A percentile compares a stretch with the other conserved stretches of the same genome.
phyloP scores from a whole-genome alignment of 1,140 invertebrate genomes.

The Leptopilina clavipes region DNA sequence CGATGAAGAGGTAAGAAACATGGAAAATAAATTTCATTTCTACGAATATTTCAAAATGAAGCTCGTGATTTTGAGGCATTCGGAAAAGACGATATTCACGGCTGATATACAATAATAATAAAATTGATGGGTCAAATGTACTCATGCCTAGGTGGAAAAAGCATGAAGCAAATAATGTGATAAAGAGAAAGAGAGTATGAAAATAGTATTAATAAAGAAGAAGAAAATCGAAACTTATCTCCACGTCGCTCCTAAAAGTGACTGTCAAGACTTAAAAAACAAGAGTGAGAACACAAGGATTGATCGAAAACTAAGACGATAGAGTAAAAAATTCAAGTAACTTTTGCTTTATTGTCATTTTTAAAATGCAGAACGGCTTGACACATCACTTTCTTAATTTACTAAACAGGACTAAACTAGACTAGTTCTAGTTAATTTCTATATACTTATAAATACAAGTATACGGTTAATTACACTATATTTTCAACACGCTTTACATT shows the following conservation, averaged over 20 bases:
- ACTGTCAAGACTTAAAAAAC: conserved; percentile 45
- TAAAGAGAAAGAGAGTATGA: conserved; percentile 36
- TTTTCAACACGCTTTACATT: conserved; percentile 35
- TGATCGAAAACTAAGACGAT: conserved; percentile 6
- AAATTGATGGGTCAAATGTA: conserved; percentile 2
- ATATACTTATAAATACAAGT: neutral
- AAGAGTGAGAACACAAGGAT: conserved; percentile 36
- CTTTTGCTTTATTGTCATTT: conserved; percentile 59
- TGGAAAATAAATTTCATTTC: neutral
- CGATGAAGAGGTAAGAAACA: too few relatives aligned
- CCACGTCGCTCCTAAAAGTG: conserved; percentile 50
- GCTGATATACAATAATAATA: neutral
- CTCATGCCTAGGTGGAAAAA: conserved; percentile 48
- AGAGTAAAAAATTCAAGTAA: conserved; percentile 48
- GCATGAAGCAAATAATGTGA: conserved; percentile 44
- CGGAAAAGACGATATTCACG: neutral
- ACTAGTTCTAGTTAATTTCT: neutral
- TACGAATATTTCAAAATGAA: neutral
- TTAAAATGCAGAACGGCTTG: neutral
- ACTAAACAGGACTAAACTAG: neutral
- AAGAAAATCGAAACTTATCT: conserved; percentile 56
- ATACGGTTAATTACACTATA: neutral
- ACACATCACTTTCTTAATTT: conserved; percentile 9
- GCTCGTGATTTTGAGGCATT: neutral
- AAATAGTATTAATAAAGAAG: conserved; percentile 35